phyloP scores from a whole-genome alignment of 2,113 vertebrate species.

The Anhinga anhinga region DNA sequence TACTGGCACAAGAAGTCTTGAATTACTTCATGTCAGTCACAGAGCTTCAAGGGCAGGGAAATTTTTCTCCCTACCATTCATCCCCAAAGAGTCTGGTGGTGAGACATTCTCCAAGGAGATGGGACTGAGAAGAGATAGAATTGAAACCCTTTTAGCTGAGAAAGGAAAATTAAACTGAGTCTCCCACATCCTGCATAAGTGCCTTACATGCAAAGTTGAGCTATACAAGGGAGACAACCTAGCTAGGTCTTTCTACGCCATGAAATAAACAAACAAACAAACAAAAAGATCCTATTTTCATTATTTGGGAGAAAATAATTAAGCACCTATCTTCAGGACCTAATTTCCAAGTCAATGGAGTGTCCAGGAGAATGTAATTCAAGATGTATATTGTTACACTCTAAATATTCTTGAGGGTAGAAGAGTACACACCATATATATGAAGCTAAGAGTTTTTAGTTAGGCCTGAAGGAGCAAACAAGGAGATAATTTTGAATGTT shows the following conservation, averaged over 20 bases:
- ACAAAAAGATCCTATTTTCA: background rate
- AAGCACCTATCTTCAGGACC: background rate
- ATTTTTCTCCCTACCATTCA: background rate
- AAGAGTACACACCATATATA: background rate
- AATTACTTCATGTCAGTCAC: background rate
- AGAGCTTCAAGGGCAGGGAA: background rate
- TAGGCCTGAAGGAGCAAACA: background rate
- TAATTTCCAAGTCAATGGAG: background rate
- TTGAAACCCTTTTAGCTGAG: background rate
- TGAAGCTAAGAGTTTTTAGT: background rate
- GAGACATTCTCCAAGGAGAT: background rate
- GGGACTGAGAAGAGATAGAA: background rate
- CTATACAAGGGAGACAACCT: background rate
- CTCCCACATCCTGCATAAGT: background rate
- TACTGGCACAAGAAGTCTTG: background rate
- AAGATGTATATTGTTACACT: background rate
- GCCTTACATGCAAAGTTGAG: background rate
- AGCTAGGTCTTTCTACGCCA: background rate
- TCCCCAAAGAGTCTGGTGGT: rapidly evolving
- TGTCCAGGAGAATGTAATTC: background rate
- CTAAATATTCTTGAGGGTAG: background rate
- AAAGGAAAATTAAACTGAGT: background rate
- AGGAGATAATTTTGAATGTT: background rate
- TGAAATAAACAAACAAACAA: background rate
- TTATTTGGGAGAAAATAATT: background rate